A percentile compares a stretch with the other conserved stretches of the same genome.
Evolutionary conservation across 1,140 invertebrate species (phyloP).

Genomic region (Platorchestia sp.): DNA sequence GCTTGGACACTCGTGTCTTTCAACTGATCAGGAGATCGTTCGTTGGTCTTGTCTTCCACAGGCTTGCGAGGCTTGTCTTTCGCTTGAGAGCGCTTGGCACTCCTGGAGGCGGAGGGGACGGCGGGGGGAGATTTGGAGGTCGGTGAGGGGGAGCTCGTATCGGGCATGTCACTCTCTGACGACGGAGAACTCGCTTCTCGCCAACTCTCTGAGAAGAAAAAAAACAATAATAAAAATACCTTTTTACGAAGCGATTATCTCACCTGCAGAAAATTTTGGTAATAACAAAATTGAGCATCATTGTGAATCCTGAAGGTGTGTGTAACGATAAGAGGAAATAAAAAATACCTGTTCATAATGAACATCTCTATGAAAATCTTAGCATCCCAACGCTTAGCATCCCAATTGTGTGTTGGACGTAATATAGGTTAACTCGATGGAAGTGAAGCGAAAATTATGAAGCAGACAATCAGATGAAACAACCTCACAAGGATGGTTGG

Average conservation of each 20-base stretch:
- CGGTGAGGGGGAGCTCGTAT: conserved; percentile 32
- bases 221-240: neutral
- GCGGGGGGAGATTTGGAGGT: neutral
- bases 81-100: neutral
- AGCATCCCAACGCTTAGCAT: too few species aligned
- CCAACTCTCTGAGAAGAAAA: neutral
- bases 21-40: neutral
- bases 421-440: too few species aligned
- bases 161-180: conserved; percentile 30
- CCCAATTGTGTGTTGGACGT: too few species aligned
- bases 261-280: too few species aligned
- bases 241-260: too few species aligned
- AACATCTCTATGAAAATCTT: too few species aligned
- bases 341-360: too few species aligned
- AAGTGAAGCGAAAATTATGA: neutral
- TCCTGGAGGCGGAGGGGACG: neutral
- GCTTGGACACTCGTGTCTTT: conserved; percentile 8
- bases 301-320: too few species aligned
- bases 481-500: neutral
- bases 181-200: conserved; percentile 13
- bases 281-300: too few species aligned
- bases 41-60: neutral
- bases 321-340: too few species aligned
- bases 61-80: conserved; percentile 11
- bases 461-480: neutral